Base-by-base conservation (phyloP, 2,113 vertebrate species). In the Cochlearius cochlearius region DNA sequence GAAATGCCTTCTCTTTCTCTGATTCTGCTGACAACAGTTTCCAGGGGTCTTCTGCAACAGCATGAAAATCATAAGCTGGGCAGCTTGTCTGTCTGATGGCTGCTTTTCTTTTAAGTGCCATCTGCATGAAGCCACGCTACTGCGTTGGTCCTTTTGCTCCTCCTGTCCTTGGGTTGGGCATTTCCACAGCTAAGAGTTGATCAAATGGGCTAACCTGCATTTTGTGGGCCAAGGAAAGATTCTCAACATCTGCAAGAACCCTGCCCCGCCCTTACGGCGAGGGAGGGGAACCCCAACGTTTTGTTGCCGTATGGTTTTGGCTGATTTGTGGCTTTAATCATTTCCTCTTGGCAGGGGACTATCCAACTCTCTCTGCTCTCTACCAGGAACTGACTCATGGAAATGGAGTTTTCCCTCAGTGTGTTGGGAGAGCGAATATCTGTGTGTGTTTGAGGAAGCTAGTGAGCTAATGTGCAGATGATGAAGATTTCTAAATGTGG, bases 341-440 rank as follows among this genome's bases (percentile, higher is more conserved):
- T 94, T 94, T 94, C 81, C 71, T 87, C 59, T 83, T 92, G 66
- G 89, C 62, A 75, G 58, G 85, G 25, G 62, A 58, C 52, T 78
- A 58, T 59, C 47, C 59, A 58, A 41, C 29, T 58, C 29, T 78
- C 69, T 67, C 6, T 80, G 58, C 27, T 86, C 9, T 79, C 66
- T 55, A 74, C 79, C 11, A 47, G 79, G n/a, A 90, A 53, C 64
- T 90, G 82, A 94, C 59, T 96, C 49, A 72, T 34, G 49, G 76
- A 92, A 93, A 79, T 75, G 18, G 73, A 96, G 90, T 85, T 95
- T 94, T 95, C 53, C 64, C 66, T 89, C 2, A 1, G 45, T 58
- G n/a, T 3, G 2, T 15, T 72, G 62, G 45, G 53, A 72, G 15
- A 82, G 11, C 0, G 0, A 84, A 9, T 85, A 74, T 87, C 38